These are phyloP conservation scores for Manis javanica DNA, from an alignment of 2,797 vertebrate species.

Conservation along the genomic window DNA sequence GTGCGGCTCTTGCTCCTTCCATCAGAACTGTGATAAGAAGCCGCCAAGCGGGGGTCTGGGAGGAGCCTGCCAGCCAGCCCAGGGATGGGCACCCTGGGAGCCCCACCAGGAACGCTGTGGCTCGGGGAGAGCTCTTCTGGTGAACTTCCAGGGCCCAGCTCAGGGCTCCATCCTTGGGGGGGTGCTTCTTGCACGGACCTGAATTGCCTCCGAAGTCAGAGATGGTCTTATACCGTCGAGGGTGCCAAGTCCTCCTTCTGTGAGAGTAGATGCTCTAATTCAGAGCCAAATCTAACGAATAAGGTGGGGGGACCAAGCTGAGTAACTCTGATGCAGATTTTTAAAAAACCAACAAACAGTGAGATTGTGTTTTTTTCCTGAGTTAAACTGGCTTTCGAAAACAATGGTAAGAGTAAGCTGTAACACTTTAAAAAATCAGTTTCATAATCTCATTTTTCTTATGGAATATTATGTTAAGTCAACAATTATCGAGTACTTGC, in stretches of 20 bases:
- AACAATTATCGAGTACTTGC: background rate
- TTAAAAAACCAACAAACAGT: background rate
- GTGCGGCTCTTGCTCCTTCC: background rate
- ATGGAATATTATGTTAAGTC: background rate
- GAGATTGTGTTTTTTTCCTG: background rate
- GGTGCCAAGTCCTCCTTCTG: background rate
- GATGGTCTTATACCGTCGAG: background rate
- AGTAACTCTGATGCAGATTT: conserved; percentile 18
- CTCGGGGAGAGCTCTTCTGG: background rate
- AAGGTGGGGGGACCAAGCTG: background rate
- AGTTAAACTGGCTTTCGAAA: conserved; percentile 1
- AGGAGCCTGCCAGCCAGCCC: background rate
- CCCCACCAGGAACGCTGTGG: background rate
- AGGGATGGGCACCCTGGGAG: background rate
- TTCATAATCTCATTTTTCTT: background rate
- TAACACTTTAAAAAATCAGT: conserved; percentile 11
- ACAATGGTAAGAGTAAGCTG: background rate
- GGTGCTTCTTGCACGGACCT: background rate
- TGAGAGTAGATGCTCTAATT: background rate
- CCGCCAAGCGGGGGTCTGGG: background rate
- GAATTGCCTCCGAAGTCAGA: background rate
- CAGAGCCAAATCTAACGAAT: background rate
- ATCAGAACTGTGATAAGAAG: background rate
- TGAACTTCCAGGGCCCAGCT: background rate
- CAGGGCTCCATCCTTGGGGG: background rate